Conservation (phyloP, 2,113 vertebrate species). For the Manacus vitellinus region DNA sequence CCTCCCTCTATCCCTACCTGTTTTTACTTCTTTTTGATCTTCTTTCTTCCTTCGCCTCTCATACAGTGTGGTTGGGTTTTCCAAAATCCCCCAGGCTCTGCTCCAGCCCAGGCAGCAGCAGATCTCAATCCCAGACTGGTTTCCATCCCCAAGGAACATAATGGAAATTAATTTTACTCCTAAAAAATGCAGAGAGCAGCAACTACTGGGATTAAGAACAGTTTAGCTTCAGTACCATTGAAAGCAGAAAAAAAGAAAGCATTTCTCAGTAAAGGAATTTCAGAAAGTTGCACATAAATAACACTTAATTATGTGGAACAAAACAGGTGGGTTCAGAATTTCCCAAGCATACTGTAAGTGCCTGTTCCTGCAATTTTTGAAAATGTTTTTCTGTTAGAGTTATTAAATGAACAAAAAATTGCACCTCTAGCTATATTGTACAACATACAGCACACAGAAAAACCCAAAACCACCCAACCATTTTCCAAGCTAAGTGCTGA, state of each 20-base stretch:
- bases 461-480: neutral
- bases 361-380: neutral
- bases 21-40: neutral
- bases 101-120: too few relatives aligned
- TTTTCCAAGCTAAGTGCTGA: neutral
- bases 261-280: neutral
- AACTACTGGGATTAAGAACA: too few relatives aligned
- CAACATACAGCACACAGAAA: neutral
- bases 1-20: neutral
- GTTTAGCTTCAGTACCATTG: neutral
- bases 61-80: too few relatives aligned
- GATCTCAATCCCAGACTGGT: too few relatives aligned
- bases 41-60: too few relatives aligned
- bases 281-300: neutral
- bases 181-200: too few relatives aligned
- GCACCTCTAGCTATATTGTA: neutral
- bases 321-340: neutral
- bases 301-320: neutral
- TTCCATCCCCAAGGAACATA: too few relatives aligned
- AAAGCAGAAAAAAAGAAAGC: neutral
- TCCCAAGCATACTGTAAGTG: neutral
- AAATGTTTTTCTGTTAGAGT: neutral
- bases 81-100: too few relatives aligned
- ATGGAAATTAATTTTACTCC: too few relatives aligned
- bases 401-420: neutral